These are phyloP conservation scores for Seira ritae DNA, from an alignment of 2,888 invertebrate species.

Conservation along the genomic window DNA sequence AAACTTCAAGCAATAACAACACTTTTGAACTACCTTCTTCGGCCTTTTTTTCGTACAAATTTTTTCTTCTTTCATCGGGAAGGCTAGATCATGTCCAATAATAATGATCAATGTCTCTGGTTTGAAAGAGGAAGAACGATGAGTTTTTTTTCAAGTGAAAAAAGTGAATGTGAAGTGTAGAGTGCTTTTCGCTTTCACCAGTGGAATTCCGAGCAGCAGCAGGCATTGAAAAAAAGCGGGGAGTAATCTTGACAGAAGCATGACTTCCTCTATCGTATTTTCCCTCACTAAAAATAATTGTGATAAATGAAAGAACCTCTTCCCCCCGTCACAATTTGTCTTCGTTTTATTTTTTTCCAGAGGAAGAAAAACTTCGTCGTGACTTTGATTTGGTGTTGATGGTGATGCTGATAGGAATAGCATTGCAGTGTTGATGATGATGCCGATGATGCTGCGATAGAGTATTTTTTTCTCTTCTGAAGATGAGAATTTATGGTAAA, in stretches of 20 bases:
- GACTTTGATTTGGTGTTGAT: background rate
- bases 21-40: background rate
- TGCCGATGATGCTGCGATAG: too few species aligned
- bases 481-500: too few species aligned
- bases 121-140: background rate
- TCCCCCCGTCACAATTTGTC: background rate
- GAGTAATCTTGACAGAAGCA: constrained; percentile 8
- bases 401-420: background rate
- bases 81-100: constrained; percentile 4
- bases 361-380: background rate
- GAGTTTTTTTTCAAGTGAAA: constrained; percentile 26
- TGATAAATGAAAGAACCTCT: background rate
- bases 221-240: background rate
- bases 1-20: too few species aligned
- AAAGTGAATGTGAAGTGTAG: constrained; percentile 48
- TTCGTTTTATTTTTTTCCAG: background rate
- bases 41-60: background rate
- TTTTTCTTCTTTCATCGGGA: background rate
- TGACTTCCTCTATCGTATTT: background rate
- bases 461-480: too few species aligned
- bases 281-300: constrained; percentile 5
- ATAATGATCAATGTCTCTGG: background rate
- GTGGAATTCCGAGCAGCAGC: background rate
- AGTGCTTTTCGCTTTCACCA: constrained; percentile 17
- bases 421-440: too few species aligned